Conservation (phyloP, 2,113 vertebrate species). For the Dinomys branickii region DNA sequence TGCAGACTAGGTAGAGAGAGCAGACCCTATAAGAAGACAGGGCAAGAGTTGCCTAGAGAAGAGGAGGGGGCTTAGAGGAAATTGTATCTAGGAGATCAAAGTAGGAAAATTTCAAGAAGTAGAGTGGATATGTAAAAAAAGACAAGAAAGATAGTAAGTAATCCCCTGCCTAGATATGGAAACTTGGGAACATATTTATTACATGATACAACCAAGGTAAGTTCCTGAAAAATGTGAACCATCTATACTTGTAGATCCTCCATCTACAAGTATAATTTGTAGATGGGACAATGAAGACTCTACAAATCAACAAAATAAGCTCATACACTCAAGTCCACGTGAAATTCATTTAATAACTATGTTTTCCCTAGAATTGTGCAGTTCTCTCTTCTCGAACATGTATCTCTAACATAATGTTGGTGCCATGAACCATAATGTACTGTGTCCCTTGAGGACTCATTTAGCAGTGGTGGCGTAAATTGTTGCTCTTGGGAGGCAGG, state of each 20-base stretch:
- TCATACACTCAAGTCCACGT: not conserved
- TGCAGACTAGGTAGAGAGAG: not conserved
- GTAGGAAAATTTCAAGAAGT: not conserved
- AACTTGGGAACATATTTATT: not conserved
- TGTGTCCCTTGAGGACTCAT: not conserved
- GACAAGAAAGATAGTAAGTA: not conserved
- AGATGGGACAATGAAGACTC: not conserved
- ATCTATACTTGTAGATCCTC: too few species aligned
- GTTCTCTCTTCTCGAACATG: not conserved
- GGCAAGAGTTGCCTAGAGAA: not conserved
- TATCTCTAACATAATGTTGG: not conserved
- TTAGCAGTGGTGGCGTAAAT: not conserved
- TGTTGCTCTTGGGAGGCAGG: not conserved
- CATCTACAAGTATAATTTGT: too few species aligned
- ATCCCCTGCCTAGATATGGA: not conserved
- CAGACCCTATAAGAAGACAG: not conserved
- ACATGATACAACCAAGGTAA: not conserved
- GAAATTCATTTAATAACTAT: not conserved
- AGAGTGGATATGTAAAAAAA: not conserved
- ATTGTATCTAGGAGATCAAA: not conserved
- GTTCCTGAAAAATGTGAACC: too few species aligned
- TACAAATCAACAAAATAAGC: not conserved
- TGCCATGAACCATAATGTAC: fast-evolving
- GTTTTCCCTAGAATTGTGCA: not conserved
- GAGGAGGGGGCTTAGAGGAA: not conserved